Base-by-base conservation (phyloP, 1,140 invertebrate genomes). In the Scaptomyza graminum region DNA sequence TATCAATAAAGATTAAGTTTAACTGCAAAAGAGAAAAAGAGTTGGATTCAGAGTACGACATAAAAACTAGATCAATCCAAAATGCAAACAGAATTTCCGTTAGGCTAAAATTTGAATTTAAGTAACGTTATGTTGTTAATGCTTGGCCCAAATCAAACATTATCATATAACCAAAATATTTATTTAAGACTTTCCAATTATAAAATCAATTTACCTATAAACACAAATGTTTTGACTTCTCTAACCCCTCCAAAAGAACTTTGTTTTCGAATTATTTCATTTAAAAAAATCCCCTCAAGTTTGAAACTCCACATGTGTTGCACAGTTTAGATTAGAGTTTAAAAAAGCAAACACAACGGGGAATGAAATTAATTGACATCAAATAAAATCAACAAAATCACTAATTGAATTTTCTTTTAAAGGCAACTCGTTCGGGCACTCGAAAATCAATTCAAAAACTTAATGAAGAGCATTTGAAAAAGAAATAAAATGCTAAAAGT, bases 341-440 rank as follows among this genome's bases (percentile, higher is more conserved):
- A 34, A 50, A 50, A 56, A 15, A 8, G 9, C 51, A 37, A 47
- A 25, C 12, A 9, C 16, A 15, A 22, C 9, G 41, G 39, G 15
- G 18, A 46, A 41, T 11, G 13, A 15, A 22, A 37, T 9, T 31
- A 51, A 51, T 34, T 34, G 31, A 34, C 31, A 34, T 25, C 50
- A 16, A 37, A 25, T 39, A 16, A 51, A 82, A 25, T 43, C 31
- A 51, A 82, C 56, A 84, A 77, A 65, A 25, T 65, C 74, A 25
- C 43, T 87, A 87, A 85, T 85, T 87, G 71, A 71, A 81, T 85
- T 85, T 81, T 66, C 63, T 81, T 85, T 81, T 63, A 44, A 54
- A 62, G 8, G 70, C 57, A 85, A 76, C 70, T 66, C 68, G 68
- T 78, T 77, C 50, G 64, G 47, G 28, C 28, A 50, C 64, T 28